A percentile compares a stretch with the other conserved stretches of the same genome.
phyloP scores from a whole-genome alignment of 2,113 vertebrate genomes.

The Odontesthes bonariensis region DNA sequence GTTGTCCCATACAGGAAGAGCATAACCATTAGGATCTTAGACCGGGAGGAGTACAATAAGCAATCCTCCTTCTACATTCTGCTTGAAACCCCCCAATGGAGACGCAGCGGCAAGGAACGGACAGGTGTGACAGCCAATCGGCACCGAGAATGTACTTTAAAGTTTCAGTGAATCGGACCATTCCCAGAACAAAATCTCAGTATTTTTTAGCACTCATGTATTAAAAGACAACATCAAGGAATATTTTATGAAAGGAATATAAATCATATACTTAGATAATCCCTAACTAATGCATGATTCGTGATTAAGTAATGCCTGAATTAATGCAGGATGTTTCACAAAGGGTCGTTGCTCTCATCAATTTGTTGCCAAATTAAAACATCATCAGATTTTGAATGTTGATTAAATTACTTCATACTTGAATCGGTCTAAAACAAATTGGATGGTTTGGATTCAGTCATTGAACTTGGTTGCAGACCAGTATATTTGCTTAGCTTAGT shows the following conservation, averaged over 20 bases:
- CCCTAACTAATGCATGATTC: not conserved
- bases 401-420: not conserved
- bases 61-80: constrained; percentile 97
- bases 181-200: not conserved
- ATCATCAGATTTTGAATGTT: not conserved
- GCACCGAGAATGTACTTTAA: constrained; percentile 22
- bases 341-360: not conserved
- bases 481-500: too few relatives aligned
- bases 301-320: not conserved
- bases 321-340: not conserved
- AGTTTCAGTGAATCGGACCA: constrained; percentile 42
- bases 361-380: not conserved
- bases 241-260: not conserved
- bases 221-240: not conserved
- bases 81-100: constrained; percentile 94
- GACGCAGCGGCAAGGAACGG: constrained; percentile 88
- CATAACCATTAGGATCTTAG: constrained; percentile 96
- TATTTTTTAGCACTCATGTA: not conserved
- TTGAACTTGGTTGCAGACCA: not conserved
- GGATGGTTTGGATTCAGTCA: not conserved
- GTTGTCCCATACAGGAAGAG: constrained; percentile 97
- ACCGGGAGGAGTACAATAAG: constrained; percentile 99
- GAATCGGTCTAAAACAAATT: not conserved
- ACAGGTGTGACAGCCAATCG: constrained; percentile 94
- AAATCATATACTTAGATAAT: not conserved